phyloP scores from a whole-genome alignment of 2,113 vertebrate genomes.

The Ictidomys tridecemlineatus region DNA sequence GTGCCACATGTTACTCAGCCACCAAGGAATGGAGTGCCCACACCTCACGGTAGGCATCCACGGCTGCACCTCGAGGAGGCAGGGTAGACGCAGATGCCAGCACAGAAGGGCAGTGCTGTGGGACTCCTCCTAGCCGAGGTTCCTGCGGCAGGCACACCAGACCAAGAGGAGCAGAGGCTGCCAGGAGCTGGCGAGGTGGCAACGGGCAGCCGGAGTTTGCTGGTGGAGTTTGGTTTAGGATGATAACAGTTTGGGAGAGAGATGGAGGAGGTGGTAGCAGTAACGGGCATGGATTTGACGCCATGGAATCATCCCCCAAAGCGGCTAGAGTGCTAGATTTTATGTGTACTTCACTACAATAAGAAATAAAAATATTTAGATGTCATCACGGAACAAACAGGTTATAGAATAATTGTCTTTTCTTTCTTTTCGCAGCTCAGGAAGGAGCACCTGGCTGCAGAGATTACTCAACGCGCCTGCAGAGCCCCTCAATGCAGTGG shows the following conservation, averaged over 20 bases:
- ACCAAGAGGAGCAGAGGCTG: neutral
- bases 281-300: neutral
- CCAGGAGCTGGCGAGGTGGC: no score
- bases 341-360: neutral
- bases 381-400: neutral
- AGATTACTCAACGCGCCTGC: no score
- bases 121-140: neutral
- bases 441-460: no score
- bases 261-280: neutral
- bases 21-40: neutral
- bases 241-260: neutral
- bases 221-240: neutral
- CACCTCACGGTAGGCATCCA: rapidly evolving
- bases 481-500: no score
- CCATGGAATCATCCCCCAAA: neutral
- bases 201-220: rapidly evolving
- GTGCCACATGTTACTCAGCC: neutral
- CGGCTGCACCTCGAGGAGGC: neutral
- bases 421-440: neutral
- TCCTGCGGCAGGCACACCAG: neutral
- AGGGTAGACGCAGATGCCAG: neutral
- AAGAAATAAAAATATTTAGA: neutral
- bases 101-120: neutral
- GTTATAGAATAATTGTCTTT: neutral
- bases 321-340: neutral